Conservation (phyloP, 1,140 invertebrate species). For the Anastrepha ludens region DNA sequence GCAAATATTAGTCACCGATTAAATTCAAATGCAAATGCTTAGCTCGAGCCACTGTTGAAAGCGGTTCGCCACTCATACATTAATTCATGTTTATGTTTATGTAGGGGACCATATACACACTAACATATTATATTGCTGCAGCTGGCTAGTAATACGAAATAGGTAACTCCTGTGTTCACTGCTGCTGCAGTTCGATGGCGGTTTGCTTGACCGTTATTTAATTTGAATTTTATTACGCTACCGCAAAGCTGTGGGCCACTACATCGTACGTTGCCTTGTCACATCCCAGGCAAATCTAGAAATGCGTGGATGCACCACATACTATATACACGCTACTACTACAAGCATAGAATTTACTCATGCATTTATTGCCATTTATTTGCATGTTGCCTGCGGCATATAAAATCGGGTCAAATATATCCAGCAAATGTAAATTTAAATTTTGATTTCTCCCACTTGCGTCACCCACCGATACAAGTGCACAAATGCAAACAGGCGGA, state of each 20-base stretch:
- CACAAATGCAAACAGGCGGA: not conserved
- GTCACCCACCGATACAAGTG: not conserved
- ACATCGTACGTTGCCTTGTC: not conserved
- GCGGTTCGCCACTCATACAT: not conserved
- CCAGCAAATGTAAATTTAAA: slow-evolving; percentile 16
- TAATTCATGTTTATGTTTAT: not conserved
- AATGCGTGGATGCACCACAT: not conserved
- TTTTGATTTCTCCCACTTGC: not conserved
- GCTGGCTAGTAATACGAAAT: not conserved
- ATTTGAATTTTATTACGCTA: slow-evolving; percentile 30
- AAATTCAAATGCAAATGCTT: slow-evolving; percentile 24
- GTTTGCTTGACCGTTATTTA: slow-evolving; percentile 15
- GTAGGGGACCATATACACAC: not conserved
- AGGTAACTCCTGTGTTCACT: not conserved
- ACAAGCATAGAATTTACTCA: not conserved
- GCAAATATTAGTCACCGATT: slow-evolving; percentile 15
- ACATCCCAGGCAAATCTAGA: not conserved
- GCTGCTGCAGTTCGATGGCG: not conserved
- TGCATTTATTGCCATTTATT: not conserved
- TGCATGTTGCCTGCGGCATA: not conserved
- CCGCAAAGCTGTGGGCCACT: not conserved
- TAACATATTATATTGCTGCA: not conserved
- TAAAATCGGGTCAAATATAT: not conserved
- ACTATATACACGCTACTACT: not conserved
- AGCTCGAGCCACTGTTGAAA: not conserved